Evolutionary conservation across 2,113 vertebrate species (phyloP), one percentile per base, ranked within the genome.

Genomic region (Neogobius melanostomus): DNA sequence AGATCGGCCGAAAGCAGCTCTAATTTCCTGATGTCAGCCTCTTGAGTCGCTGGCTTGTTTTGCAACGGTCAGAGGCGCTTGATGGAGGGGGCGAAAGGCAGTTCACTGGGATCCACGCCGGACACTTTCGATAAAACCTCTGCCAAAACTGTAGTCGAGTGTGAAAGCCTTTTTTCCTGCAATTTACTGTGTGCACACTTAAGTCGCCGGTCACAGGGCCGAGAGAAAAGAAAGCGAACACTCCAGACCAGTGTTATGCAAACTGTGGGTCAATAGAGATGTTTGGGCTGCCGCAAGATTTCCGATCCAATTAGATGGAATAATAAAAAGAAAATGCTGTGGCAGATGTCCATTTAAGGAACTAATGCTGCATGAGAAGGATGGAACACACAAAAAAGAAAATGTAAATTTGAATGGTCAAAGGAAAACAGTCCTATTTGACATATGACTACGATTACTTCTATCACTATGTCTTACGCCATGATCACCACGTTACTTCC

Each of bases 81-180:
- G 82, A 82, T 86, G 76, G 82, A 69, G 76, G 72, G 28, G 70
- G 82, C 72, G 65, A 85, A 48, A 76, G 51, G 54, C 73, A 16
- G 53, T 66, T 76, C 76, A 17, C 75, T 80, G 74, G 66, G 73
- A 83, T 84, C 80, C 77, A 81, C 11, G 63, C 64, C 69, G 16
- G 77, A 82, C 71, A 75, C 49, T 74, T 87, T 88, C 89, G 89
- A 89, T 89, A 79, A 87, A 83, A 85, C 85, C 82, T 84, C 81
- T 86, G 82, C 85, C 71, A 75, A 79, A 77, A 77, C 76, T 81
- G 85, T 77, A 82, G 83, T 85, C 86, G 72, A 87, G 88, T 87
- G 64, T 86, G 79, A 85, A 88, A 90, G 83, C 72, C 83, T 63
- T 60, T 21, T 89, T 91, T 90, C 89, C 90, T 89, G 85, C 80